phyloP scores from a whole-genome alignment of 2,113 vertebrate species.

The Strix aluco region DNA sequence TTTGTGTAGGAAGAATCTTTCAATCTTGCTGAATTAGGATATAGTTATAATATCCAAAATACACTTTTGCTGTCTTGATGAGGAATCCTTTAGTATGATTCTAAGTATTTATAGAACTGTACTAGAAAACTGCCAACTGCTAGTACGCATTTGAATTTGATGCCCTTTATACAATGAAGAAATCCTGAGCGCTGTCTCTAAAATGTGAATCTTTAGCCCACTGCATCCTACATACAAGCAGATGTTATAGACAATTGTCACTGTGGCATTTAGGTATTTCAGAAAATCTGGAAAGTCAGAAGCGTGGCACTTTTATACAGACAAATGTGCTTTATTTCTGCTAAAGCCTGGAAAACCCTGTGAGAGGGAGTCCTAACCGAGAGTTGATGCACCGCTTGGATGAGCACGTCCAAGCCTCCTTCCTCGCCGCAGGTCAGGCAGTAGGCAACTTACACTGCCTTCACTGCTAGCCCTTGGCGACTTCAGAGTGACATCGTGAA shows the following conservation, averaged over 20 bases:
- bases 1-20: background rate
- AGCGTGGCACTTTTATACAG: background rate
- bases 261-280: background rate
- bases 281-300: background rate
- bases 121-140: slow-evolving; percentile 40
- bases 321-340: background rate
- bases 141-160: background rate
- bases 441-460: background rate
- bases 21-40: background rate
- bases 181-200: background rate
- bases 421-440: too few relatives aligned
- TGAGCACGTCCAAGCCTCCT: background rate
- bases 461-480: background rate
- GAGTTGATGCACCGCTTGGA: fast-evolving
- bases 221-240: slow-evolving; percentile 6
- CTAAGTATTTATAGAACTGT: slow-evolving; percentile 46
- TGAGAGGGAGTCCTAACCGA: fast-evolving
- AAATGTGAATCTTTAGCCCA: background rate
- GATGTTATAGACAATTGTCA: slow-evolving; percentile 34
- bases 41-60: background rate
- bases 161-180: slow-evolving; percentile 44
- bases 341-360: background rate
- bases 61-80: background rate
- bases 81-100: slow-evolving; percentile 18
- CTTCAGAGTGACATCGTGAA: background rate